Evolutionary conservation across 2,888 invertebrate genomes (phyloP).

Genomic region (Exocentrus adspersus): DNA sequence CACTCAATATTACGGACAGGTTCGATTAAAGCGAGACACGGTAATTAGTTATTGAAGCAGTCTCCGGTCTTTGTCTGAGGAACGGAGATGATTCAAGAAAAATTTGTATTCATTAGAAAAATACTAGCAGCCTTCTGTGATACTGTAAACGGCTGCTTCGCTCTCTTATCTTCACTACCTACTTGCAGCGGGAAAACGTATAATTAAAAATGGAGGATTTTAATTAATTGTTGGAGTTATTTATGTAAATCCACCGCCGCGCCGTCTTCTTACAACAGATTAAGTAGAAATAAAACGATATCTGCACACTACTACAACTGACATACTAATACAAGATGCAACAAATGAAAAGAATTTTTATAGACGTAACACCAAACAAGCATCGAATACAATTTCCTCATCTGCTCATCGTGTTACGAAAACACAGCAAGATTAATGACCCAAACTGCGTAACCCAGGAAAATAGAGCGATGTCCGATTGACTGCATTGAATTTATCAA

Average conservation of each 20-base stretch:
- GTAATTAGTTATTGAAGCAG: not conserved
- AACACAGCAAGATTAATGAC: not conserved
- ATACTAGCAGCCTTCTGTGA: not conserved
- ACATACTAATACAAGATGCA: no score
- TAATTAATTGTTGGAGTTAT: not conserved
- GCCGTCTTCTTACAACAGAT: not conserved
- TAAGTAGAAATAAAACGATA: no score
- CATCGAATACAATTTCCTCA: not conserved
- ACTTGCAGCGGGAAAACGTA: not conserved
- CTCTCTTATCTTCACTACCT: not conserved
- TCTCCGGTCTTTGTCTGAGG: not conserved
- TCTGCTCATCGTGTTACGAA: not conserved
- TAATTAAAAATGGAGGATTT: not conserved
- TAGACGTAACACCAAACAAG: no score
- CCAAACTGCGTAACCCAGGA: not conserved
- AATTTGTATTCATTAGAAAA: constrained; percentile 1
- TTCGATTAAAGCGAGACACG: constrained; percentile 1
- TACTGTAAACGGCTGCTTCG: not conserved
- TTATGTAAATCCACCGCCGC: not conserved
- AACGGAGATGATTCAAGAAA: not conserved
- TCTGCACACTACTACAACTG: no score
- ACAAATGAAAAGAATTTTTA: no score
- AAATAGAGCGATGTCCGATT: not conserved
- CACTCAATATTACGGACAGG: constrained; percentile 22
- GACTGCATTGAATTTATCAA: constrained; percentile 4